Base-by-base conservation (phyloP, 1,140 invertebrate species). In the Drosophila varians region DNA sequence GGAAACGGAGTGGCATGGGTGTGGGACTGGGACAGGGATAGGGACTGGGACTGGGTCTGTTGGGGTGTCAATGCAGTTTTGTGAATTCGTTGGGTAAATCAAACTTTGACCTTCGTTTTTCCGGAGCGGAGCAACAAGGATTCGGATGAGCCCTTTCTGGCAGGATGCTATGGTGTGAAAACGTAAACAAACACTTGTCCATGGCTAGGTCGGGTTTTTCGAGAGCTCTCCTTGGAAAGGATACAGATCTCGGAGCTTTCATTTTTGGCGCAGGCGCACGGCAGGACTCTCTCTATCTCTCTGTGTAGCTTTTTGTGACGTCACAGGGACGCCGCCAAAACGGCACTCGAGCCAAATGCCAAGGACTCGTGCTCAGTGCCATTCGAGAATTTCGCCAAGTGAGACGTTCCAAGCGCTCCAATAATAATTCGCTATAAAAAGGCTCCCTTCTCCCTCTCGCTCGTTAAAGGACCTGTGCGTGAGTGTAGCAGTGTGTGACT, bases 161-260 rank as follows among this genome's bases (percentile, higher is more conserved):
- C 23, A 23, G 49, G 48, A 49, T 55, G 36, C 28, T 28, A 31
- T 31, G 54, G 8, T 28, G 14, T 62, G 69, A 80, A 84, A 84
- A 84, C 76, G 80, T 84, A 84, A 84, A 84, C 80, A 84, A 84
- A 84, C 80, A 84, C 82, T 84, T 86, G 80, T 68, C 56, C 56
- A 54, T 34, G 42, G 49, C 34, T 49, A 36, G 43, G 64, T 66
- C 62, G 62, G 38, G 62, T 66, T 52, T 68, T 45, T 42, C 8
- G 34, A 42, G 19, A 8, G 7, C 26, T 8, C 26, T 31, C 28
- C 28, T 31, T 31, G 9, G 8, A 1, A 3, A 0, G 11, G 28
- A 4, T 3, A 11, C 4, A 3, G 9, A 12, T 16, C 14, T 19
- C 19, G n/a, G 55, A 83, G 78, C 78, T 82, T 74, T 52, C 11